phyloP scores from a whole-genome alignment of 1,140 invertebrate species.

The Drosophila sechellia region DNA sequence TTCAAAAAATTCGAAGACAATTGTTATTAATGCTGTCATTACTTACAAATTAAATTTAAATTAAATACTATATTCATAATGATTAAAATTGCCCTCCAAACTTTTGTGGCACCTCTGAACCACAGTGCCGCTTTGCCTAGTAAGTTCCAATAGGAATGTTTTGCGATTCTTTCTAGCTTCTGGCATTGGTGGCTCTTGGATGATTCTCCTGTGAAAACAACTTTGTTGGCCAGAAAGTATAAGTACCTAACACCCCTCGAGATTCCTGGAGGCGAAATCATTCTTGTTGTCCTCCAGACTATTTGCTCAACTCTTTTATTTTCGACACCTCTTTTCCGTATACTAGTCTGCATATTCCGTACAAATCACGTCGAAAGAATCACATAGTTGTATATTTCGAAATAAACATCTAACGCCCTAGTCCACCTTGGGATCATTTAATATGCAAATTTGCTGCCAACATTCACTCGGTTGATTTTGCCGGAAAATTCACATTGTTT shows the following conservation, averaged over 20 bases:
- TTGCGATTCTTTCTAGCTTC: slow-evolving; percentile 20
- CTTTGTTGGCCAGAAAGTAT: slow-evolving; percentile 12
- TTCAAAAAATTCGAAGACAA: background rate
- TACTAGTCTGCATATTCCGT: slow-evolving; percentile 10
- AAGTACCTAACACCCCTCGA: slow-evolving; percentile 26
- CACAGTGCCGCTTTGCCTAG: slow-evolving; percentile 32
- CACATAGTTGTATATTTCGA: slow-evolving; percentile 25
- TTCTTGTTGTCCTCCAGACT: slow-evolving; percentile 4
- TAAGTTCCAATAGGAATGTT: slow-evolving; percentile 21
- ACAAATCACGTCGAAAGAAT: slow-evolving; percentile 56
- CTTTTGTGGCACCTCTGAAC: background rate
- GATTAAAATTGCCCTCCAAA: no score
- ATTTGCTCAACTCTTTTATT: slow-evolving; percentile 21
- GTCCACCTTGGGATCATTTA: slow-evolving; percentile 40
- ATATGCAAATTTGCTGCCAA: slow-evolving; percentile 66
- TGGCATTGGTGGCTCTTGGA: background rate
- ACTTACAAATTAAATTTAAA: background rate
- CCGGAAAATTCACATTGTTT: background rate
- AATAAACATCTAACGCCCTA: slow-evolving; percentile 18
- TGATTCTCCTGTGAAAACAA: background rate
- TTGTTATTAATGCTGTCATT: background rate
- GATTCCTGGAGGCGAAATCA: slow-evolving; percentile 2
- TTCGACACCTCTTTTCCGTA: slow-evolving; percentile 11
- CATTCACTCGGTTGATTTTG: slow-evolving; percentile 7
- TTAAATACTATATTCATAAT: background rate